Base-by-base conservation (phyloP, 2,797 vertebrate genomes). In the Argyrosomus regius region DNA sequence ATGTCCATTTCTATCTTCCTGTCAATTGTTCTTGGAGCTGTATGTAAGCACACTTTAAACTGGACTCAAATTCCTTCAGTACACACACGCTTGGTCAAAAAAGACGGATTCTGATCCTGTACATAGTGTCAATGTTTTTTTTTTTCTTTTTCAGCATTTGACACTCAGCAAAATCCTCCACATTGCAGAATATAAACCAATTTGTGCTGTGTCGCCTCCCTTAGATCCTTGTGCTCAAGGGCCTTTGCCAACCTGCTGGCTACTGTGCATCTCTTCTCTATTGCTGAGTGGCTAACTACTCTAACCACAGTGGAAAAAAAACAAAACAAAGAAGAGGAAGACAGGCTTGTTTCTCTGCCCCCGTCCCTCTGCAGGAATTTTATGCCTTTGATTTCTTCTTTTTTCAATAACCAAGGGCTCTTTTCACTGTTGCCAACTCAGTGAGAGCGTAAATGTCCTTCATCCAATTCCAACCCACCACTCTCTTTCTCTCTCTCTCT, bases 331-430 rank as follows among this genome's bases (percentile, higher is more conserved):
- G 80, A 86, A 13, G 86, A 85, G 78, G 85, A 84, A 84, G 82
- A 89, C 87, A 89, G 85, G 87, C 87, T 86, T 91, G 88, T 90
- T 91, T 91, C 84, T 87, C 75, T 91, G 82, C 88, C 78, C 85
- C 82, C 81, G 83, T 90, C 79, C 82, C 90, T 91, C 87, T 86
- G 81, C 84, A 86, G 82, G 89, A 91, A 93, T 91, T 88, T 90
- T 92, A 75, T 85, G 82, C 85, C 90, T 94, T 94, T 93, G 93
- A 95, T 93, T 93, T 88, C 73, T 87, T 83, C 74, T 88, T 85
- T 92, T 91, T 91, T 88, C 87, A 91, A 87, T 91, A 91, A 92
- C 90, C 85, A 88, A 91, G 77, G 84, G 85, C 89, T 94, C 88
- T 93, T 92, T 93, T 93, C 86, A 85, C 83, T 86, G 82, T 85